Evolutionary conservation across 2,888 invertebrate species (phyloP), one percentile per base, ranked within the genome.

Genomic region (Blastobasis lacticolella): DNA sequence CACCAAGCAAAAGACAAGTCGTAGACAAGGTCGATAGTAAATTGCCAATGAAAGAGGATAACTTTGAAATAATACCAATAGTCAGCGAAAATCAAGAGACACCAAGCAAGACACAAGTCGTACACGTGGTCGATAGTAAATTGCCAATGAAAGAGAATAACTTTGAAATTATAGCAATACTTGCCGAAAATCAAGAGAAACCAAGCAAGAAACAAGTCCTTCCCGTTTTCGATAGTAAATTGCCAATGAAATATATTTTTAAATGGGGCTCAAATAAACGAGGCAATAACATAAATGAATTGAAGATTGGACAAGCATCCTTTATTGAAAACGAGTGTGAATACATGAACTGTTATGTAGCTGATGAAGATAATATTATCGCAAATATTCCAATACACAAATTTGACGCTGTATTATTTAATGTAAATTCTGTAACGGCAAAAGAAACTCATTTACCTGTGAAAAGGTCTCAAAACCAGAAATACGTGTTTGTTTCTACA

Each of bases 321-420:
- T 82, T 83, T 46, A 55, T 64, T 36, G 57, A 62, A 4, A 67
- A 65, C 49, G 66, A 67, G 0, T 84, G 82, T 61, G 46, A 66
- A 0, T 59, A 63, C n/a, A 66, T 57, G 0, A 81, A 81, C 23
- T 85, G 84, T 57, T 76, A 63, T 37, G 70, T 82, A 0, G 73
- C 82, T 0, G 55, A 60, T 23, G 23, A 23, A 23, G 23, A 23
- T 23, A 23, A 23, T 23, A 23, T 23, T 23, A 23, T 23, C 23
- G 23, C 2, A 23, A 23, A 23, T 23, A 23, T 23, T 23, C 23
- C 23, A 23, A 23, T 23, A 23, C 23, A 23, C 23, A 23, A 23
- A 23, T 23, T 23, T 23, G 23, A 23, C 23, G 23, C 23, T 23
- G 23, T 23, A 23, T 23, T 23, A 23, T 23, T 23, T 23, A 23